Evolutionary conservation across 2,888 invertebrate species (phyloP).

Genomic region (Spilosoma lubricipeda): DNA sequence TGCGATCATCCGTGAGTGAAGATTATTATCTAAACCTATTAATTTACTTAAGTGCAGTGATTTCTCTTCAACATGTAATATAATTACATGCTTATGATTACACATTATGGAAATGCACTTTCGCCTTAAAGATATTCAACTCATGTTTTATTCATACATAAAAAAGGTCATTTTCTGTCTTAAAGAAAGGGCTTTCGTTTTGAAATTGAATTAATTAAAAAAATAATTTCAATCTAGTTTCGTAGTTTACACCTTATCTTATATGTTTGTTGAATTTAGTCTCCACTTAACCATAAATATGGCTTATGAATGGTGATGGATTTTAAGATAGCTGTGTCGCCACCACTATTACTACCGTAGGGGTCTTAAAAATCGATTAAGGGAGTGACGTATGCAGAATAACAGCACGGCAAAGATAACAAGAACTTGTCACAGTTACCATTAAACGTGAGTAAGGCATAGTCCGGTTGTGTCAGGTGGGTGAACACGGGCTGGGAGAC

Average conservation of each 20-base stretch:
- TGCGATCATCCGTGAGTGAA: conserved; percentile 93
- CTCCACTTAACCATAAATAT: too few species aligned
- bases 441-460: too few species aligned
- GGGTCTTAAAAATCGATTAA: too few species aligned
- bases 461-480: conserved; percentile 87
- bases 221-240: not conserved
- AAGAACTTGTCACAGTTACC: too few species aligned
- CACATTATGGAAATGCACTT: not conserved
- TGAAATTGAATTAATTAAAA: not conserved
- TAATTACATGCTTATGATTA: not conserved
- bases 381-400: too few species aligned
- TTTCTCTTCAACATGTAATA: conserved; percentile 5
- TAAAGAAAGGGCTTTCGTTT: not conserved
- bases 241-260: too few species aligned
- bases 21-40: conserved; percentile 5
- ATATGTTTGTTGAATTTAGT: too few species aligned
- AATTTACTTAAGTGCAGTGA: not conserved
- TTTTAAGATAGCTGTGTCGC: too few species aligned
- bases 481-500: conserved; percentile 94
- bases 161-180: not conserved
- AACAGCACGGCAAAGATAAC: too few species aligned
- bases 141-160: not conserved
- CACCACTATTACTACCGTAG: too few species aligned
- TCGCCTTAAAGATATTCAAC: not conserved
- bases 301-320: too few species aligned